A percentile compares a stretch with the other conserved stretches of the same genome.
phyloP scores from a whole-genome alignment of 2,888 invertebrate species.

The Nemotelus pantherinus region DNA sequence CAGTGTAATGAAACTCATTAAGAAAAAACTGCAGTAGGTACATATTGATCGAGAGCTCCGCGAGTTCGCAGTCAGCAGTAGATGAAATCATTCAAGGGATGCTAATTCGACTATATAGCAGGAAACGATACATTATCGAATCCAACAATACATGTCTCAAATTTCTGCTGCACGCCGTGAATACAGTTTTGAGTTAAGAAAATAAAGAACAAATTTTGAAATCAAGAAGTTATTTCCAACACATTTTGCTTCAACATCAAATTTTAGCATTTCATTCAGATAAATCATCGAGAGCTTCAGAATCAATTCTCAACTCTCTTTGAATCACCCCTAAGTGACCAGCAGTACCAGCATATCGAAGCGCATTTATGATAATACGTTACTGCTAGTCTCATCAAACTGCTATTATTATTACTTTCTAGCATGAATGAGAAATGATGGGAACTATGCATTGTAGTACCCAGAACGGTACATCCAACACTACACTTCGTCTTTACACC shows the following conservation, averaged over 20 bases:
- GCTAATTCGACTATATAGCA: too few species aligned
- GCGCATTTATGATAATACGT: conserved; percentile 22
- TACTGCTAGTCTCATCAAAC: conserved; percentile 37
- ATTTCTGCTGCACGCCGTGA: too few species aligned
- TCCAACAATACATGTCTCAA: too few species aligned
- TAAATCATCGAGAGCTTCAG: too few species aligned
- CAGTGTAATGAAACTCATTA: conserved; percentile 28
- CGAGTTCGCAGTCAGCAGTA: neutral
- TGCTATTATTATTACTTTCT: conserved; percentile 42
- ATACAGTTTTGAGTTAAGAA: too few species aligned
- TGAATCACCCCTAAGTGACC: neutral
- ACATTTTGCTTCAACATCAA: too few species aligned
- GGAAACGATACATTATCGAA: too few species aligned
- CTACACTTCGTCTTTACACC: conserved; percentile 6
- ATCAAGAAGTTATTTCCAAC: too few species aligned
- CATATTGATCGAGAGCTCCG: neutral
- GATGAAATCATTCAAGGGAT: too few species aligned
- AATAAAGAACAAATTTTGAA: too few species aligned
- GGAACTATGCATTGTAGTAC: neutral
- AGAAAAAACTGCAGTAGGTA: neutral
- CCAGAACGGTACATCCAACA: neutral
- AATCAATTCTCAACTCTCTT: neutral
- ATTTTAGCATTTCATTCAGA: too few species aligned
- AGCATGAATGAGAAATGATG: conserved; percentile 38
- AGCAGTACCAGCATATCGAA: neutral